phyloP scores from a whole-genome alignment of 2,888 invertebrate genomes.

The Lithodes maja region DNA sequence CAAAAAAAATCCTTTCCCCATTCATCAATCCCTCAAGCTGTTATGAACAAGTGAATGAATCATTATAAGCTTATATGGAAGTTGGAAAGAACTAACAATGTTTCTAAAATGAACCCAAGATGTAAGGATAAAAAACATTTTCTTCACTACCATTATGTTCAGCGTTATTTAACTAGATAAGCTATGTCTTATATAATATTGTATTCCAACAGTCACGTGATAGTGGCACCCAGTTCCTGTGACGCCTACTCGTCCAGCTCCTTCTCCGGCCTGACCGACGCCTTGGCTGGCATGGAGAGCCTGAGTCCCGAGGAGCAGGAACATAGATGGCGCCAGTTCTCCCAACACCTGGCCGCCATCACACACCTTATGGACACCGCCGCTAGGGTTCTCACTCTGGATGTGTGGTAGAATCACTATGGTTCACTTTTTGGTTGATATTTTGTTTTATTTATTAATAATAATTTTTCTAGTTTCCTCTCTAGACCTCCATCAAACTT shows the following conservation, averaged over 20 bases:
- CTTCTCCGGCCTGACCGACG: slow-evolving; percentile 71
- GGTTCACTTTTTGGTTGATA: too few relatives aligned
- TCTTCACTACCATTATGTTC: neutral
- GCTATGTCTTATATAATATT: too few relatives aligned
- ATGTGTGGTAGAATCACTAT: slow-evolving; percentile 34
- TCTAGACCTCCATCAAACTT: too few relatives aligned
- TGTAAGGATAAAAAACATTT: neutral
- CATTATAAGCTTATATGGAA: too few relatives aligned
- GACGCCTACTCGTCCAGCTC: slow-evolving; percentile 70
- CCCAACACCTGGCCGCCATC: slow-evolving; percentile 52
- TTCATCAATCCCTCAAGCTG: too few relatives aligned
- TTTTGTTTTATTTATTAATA: too few relatives aligned
- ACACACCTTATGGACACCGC: slow-evolving; percentile 33
- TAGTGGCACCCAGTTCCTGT: slow-evolving; percentile 70
- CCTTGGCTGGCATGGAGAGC: slow-evolving; percentile 53
- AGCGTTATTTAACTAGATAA: too few relatives aligned
- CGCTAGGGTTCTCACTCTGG: slow-evolving; percentile 24
- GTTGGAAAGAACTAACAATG: too few relatives aligned
- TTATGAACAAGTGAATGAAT: too few relatives aligned
- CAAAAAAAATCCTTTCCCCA: too few relatives aligned
- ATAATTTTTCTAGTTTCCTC: too few relatives aligned
- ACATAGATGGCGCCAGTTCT: slow-evolving; percentile 28
- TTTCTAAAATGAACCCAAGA: too few relatives aligned
- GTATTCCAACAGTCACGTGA: slow-evolving; percentile 68
- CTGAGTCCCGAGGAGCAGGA: slow-evolving; percentile 15